Percentiles rank a stretch among this genome's conserved stretches.
Conservation (phyloP, 2,797 vertebrate genomes). For the Sebastes hubbsi region DNA sequence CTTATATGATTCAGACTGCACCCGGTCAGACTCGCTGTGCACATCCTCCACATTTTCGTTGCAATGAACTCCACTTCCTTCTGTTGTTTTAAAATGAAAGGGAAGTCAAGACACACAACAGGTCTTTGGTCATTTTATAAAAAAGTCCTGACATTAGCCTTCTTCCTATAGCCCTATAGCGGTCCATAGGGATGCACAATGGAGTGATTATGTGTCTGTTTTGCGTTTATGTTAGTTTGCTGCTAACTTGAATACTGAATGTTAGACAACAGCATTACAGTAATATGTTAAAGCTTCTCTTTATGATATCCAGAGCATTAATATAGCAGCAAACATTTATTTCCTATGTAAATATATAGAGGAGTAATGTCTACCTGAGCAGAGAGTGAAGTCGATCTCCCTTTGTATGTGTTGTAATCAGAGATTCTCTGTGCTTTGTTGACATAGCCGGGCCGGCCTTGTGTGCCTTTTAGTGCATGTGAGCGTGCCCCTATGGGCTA, state of each 20-base stretch:
- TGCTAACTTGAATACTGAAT: background rate
- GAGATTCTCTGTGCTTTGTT: no score
- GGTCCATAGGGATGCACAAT: background rate
- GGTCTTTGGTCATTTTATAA: background rate
- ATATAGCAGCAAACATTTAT: no score
- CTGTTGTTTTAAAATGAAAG: background rate
- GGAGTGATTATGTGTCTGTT: background rate
- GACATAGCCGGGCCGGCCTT: no score
- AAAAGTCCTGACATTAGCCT: background rate
- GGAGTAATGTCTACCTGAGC: no score
- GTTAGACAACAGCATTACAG: background rate
- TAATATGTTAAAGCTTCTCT: background rate
- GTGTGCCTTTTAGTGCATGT: no score
- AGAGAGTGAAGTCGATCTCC: no score
- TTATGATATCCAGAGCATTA: no score
- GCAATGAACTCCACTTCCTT: background rate
- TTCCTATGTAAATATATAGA: no score
- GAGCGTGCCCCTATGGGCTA: no score
- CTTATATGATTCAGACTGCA: background rate
- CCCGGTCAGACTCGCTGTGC: background rate
- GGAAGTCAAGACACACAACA: background rate
- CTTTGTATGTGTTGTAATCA: no score
- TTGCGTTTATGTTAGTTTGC: background rate
- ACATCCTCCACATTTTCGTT: background rate
- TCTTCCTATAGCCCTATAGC: no score